Percentiles rank a stretch among this genome's conserved stretches.
phyloP scores from a whole-genome alignment of 2,797 vertebrate genomes.

The Notamacropus eugenii region DNA sequence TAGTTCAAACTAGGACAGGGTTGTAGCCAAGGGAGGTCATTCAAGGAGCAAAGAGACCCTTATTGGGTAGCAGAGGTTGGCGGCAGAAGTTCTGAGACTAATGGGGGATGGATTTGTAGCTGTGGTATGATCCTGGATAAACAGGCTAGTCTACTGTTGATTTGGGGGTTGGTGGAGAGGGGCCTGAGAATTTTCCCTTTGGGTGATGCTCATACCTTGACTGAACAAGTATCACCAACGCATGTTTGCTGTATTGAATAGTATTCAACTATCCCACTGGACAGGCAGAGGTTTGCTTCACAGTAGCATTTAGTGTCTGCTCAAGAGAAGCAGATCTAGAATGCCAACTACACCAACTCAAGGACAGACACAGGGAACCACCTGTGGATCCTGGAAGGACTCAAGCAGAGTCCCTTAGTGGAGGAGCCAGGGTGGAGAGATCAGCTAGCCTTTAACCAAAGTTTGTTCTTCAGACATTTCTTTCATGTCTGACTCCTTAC shows the following conservation, averaged over 20 bases:
- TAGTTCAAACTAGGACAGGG: neutral
- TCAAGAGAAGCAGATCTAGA: neutral
- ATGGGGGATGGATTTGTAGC: neutral
- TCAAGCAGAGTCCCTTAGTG: neutral
- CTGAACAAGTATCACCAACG: neutral
- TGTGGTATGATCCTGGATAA: neutral
- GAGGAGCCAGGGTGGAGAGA: neutral
- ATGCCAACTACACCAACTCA: neutral
- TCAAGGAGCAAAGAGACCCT: neutral
- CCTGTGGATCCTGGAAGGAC: neutral
- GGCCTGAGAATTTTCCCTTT: neutral
- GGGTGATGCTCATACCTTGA: neutral
- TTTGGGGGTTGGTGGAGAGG: neutral
- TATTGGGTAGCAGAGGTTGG: neutral
- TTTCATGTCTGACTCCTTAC: neutral
- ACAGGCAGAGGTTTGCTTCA: neutral
- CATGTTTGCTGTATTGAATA: neutral
- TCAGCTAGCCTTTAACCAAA: neutral
- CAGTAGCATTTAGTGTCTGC: neutral
- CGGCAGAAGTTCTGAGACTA: neutral
- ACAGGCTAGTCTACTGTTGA: neutral
- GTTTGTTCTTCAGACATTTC: neutral
- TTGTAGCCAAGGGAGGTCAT: neutral
- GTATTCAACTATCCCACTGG: neutral
- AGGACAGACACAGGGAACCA: too few relatives aligned